Base-by-base conservation (phyloP, 2,888 invertebrate species). In the Eupithecia subfuscata region DNA sequence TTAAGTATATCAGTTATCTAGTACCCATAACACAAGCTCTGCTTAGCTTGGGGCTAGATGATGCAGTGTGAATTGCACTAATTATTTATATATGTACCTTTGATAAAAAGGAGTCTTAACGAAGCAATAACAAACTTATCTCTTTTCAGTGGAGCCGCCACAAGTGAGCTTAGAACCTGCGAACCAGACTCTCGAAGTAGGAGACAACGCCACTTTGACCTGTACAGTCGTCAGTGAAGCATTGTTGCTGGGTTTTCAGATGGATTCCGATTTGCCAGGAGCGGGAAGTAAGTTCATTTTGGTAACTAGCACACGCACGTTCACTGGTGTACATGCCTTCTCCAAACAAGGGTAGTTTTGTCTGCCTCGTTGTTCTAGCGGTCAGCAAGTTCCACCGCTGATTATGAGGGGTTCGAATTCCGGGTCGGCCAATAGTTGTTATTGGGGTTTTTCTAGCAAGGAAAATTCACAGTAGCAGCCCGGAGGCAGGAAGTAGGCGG, bases 191-290 rank as follows among this genome's bases (percentile, higher is more conserved):
- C 76, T 90, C 0, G 80, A 85, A 22, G 43, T 79, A 0, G 89
- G 89, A 0, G 88, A 86, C 0, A 76, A 79, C 12, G 48, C 91
- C 0, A 86, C 81, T 0, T 74, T 94, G 60, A 80, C 85, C 0
- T 94, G 93, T 71, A 82, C 86, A 0, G 89, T 89, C 2, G 75
- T 82, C 52, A 93, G 90, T 64, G 93, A 93, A 65, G 87, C 88
- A 0, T 69, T 87, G 12, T 76, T 92, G 4, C 63, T 83, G 8
- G 84, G 83, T 6, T 85, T 89, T 43, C 84, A 84, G 73, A 79
- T 93, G 7, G 30, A 84, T 2, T 88, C 88, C 75, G 86, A 84
- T 5, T 85, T 86, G 4, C 78, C 81, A 0, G 63, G 78, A 2
- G 76, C 73, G 6, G 83, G 86, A 75, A 84, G 92, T 91, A 84